Base-by-base conservation (phyloP, 2,113 vertebrate species). In the Eira barbara region DNA sequence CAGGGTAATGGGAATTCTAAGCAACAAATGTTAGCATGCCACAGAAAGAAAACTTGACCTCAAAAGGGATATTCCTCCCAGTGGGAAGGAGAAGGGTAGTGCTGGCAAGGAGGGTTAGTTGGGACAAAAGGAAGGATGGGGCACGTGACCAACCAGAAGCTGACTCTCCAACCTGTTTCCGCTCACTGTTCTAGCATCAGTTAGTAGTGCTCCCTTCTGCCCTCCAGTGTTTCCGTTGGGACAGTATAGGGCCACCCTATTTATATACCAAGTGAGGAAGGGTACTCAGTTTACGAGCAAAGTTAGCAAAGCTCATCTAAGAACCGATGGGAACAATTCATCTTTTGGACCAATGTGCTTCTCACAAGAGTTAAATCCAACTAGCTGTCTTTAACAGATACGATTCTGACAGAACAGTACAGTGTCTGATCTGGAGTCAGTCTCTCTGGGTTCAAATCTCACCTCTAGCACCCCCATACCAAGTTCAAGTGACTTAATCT, bases 301-400 rank as follows among this genome's bases (percentile, higher is more conserved):
- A 96, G 49, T 49, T 65, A 89, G 17, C 61, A 88, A 91, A 96
- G 59, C 31, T 93, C 74, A 73, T 21, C n/a, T 83, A 82, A 90
- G 45, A 83, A n/a, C 17, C 49, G 11, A 47, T 0, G 79, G 27
- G 31, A 67, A 39, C 25, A 82, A 63, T 74, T 86, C 14, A 67
- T 65, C 39, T 83, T 96, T 82, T 69, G 49, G 65, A 74, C 45
- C 87, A 96, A 45, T 3, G 6, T 3, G 27, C 61, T 52, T 83
- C 18, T 59, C 82, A 85, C 25, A 52, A 83, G 95, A 49, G n/a
- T 83, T 84, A 80, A 74, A n/a, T 61, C 12, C 11, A 85, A 85
- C 55, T 59, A 59, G 74, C 69, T 57, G 34, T 80, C 23, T 49
- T 63, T 78, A 74, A 74, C 14, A 76, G 47, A 87, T 52, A 63